A percentile compares a stretch with the other conserved stretches of the same genome.
Evolutionary conservation across 2,888 invertebrate species (phyloP).

Genomic region (Malthinus flaveolus): DNA sequence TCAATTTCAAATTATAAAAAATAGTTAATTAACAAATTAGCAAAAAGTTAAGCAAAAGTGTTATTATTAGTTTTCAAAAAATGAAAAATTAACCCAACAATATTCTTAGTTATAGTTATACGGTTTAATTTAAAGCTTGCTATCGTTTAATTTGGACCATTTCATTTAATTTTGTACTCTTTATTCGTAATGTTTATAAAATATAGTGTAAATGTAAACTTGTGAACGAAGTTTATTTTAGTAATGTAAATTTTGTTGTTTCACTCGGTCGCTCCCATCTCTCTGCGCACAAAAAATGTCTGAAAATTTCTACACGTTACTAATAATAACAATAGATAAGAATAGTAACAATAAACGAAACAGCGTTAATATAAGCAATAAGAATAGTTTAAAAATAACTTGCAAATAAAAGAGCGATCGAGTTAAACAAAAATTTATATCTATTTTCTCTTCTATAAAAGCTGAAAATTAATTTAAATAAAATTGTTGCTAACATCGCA

Average conservation of each 20-base stretch:
- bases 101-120: background rate
- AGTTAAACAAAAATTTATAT: constrained; percentile 45
- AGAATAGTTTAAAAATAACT: constrained; percentile 31
- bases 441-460: background rate
- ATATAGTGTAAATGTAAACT: constrained; percentile 6
- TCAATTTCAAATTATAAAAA: too few relatives aligned
- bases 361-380: constrained; percentile 33
- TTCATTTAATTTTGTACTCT: background rate
- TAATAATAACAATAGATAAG: constrained; percentile 5
- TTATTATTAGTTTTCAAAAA: too few relatives aligned
- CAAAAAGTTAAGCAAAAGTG: background rate
- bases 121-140: background rate
- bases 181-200: background rate
- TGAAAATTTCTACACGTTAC: constrained; percentile 6
- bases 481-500: background rate
- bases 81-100: too few relatives aligned
- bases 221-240: constrained; percentile 7
- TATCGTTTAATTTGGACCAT: background rate
- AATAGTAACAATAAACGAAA: constrained; percentile 14
- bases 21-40: background rate
- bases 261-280: constrained; percentile 53
- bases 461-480: constrained; percentile 6
- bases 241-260: constrained; percentile 39
- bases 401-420: constrained; percentile 47
- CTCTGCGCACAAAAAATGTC: constrained; percentile 39